A percentile compares a stretch with the other conserved stretches of the same genome.
phyloP scores from a whole-genome alignment of 2,113 vertebrate species.

The Melanotaenia duboulayi region DNA sequence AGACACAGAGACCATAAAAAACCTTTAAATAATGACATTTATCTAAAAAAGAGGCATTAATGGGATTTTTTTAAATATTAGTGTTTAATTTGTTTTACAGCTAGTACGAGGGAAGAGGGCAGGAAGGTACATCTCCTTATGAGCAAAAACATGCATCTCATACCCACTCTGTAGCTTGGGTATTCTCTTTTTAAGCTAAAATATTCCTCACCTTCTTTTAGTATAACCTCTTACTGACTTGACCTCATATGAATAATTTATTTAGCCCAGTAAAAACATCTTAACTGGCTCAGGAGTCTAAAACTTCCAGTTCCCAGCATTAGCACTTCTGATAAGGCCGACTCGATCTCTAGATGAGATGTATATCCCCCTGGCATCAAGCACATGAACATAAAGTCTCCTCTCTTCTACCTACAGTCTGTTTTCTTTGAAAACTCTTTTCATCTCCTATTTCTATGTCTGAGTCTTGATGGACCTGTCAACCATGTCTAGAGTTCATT shows the following conservation, averaged over 20 bases:
- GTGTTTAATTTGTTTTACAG: slow-evolving; percentile 3
- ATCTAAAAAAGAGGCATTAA: background rate
- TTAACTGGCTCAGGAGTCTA: slow-evolving; percentile 40
- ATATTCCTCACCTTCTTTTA: slow-evolving; percentile 48
- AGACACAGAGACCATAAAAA: background rate
- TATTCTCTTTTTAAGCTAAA: slow-evolving; percentile 66
- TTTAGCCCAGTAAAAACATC: slow-evolving; percentile 36
- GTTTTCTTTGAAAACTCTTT: background rate
- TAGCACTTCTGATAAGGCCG: slow-evolving; percentile 46
- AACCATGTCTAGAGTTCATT: background rate
- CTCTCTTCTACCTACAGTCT: background rate
- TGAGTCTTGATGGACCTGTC: background rate
- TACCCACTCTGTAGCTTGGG: slow-evolving; percentile 16
- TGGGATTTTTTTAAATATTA: background rate
- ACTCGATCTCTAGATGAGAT: slow-evolving; percentile 36
- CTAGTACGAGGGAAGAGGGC: background rate
- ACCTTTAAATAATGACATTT: background rate
- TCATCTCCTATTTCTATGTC: background rate
- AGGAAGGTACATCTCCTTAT: slow-evolving; percentile 12
- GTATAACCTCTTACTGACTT: slow-evolving; percentile 62
- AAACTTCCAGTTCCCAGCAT: slow-evolving; percentile 56
- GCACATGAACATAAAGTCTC: background rate
- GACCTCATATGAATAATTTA: slow-evolving; percentile 76
- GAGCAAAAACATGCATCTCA: slow-evolving; percentile 23
- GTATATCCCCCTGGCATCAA: slow-evolving; percentile 23